phyloP scores from a whole-genome alignment of 2,888 invertebrate species.

The Drosophila acutilabella region DNA sequence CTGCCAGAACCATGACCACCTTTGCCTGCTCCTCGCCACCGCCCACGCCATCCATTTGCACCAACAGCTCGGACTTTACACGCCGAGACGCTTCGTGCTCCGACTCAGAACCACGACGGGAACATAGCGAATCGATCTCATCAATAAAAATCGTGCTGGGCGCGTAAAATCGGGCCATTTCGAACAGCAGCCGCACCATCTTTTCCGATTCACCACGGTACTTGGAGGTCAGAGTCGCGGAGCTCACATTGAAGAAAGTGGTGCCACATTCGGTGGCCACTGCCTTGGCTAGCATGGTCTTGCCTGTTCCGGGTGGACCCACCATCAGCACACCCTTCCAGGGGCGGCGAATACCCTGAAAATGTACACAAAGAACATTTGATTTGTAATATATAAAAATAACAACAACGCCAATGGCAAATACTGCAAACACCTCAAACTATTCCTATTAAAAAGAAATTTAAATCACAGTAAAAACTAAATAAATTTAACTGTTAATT shows the following conservation, averaged over 20 bases:
- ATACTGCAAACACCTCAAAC: too few relatives aligned
- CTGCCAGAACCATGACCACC: conserved; percentile 98
- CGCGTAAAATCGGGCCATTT: conserved; percentile 99
- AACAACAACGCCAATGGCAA: too few relatives aligned
- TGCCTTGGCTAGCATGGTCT: conserved; percentile 98
- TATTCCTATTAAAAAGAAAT: too few relatives aligned
- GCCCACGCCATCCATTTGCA: conserved; percentile 99
- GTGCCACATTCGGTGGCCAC: conserved; percentile 99
- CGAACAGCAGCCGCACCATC: conserved; percentile 97
- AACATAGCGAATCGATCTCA: conserved; percentile 99
- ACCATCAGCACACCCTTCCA: conserved; percentile 99
- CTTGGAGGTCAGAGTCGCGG: conserved; percentile 98
- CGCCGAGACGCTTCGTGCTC: conserved; percentile 99
- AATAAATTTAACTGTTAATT: too few relatives aligned
- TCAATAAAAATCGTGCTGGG: conserved; percentile 99
- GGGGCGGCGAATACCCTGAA: conserved; percentile 95
- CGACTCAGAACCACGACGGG: conserved; percentile 96
- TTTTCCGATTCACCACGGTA: conserved; percentile 99
- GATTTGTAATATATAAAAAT: too few relatives aligned
- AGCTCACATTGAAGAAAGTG: conserved; percentile 98
- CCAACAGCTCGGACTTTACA: conserved; percentile 98
- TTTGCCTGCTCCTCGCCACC: conserved; percentile 87
- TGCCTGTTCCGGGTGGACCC: conserved; percentile 95
- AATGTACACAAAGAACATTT: conserved; percentile 21
- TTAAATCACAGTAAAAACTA: too few relatives aligned